Base-by-base conservation (phyloP, 2,113 vertebrate species). In the Lophura nycthemera region DNA sequence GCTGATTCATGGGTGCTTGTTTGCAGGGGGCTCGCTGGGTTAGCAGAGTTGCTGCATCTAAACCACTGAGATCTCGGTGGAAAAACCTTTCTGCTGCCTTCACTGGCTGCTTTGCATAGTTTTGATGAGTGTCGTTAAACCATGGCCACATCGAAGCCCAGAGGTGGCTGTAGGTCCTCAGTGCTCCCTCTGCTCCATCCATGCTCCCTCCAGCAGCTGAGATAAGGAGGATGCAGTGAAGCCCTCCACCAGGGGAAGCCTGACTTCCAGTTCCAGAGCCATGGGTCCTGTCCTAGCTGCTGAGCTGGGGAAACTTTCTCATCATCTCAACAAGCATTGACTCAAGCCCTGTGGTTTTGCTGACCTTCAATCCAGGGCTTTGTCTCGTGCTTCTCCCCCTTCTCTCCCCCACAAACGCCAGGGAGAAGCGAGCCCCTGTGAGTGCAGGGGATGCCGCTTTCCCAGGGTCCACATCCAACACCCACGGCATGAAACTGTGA, bases 391-490 rank as follows among this genome's bases (percentile, higher is more conserved):
- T 82, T 69, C 43, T 42, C 77, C 71, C 72, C 45, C 56, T 90
- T 69, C 11, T 90, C 82, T 66, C 43, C 67, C 71, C 90, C 74
- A 47, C 74, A 87, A 66, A 83, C 85, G 9, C 57, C 8, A 1
- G 42, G 79, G 70, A 82, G 84, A 47, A 73, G 59, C 0, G 3
- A 76, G 79, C 90, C 91, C 67, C 93, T 94, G 96, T 73, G 95
- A 96, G 64, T 59, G 64, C 56, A 25, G 52, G 34, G 86, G 90
- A 74, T 88, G 88, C 90, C 7, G 21, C 86, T 88, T 96, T 96
- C 96, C 96, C 95, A 95, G 93, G 88, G 71, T 17, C 85, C 70
- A 64, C 10, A 0, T 93, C 76, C 88, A 88, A 90, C 92, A 81
- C 64, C 86, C 95, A 47, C 83, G 0, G 10, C 36, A 2, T 3